Evolutionary conservation across 2,888 invertebrate species (phyloP), one percentile per base, ranked within the genome.

Genomic region (Dynastes hyllus): DNA sequence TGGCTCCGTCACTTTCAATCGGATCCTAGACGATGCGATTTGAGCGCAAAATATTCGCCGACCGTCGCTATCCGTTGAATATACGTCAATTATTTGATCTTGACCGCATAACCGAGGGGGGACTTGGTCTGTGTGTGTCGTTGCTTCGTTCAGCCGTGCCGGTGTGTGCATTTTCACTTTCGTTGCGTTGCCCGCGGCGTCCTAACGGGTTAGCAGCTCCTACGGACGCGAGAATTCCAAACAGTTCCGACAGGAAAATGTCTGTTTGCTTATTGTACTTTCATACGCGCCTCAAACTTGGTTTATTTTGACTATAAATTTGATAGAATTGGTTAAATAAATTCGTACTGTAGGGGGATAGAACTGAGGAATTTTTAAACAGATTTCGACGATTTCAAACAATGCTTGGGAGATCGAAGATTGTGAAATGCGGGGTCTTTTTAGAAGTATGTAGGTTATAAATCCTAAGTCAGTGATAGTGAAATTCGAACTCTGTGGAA

Each of bases 231-330:
- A 69, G 69, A 69, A 69, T 69, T 69, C 69, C 69, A 69, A 69
- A 51, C 51, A 69, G 76, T 77, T 77, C 67, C 66, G 67, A 55
- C 40, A 51, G 66, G 37, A 51, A 66, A 76, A 76, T 63, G 63
- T 45, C 22, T 40, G 63, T 22, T 76, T 76, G 55, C 55, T 55
- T 55, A 55, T 55, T 55, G 55, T 55, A 55, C 55, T 55, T 55
- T 55, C 55, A 55, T 55, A 55, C 55, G 22, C 4, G 55, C 6
- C 5, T 55, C 55, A 55, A 55, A 22, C 55, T 22, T 2, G 0
- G 55, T 55, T 55, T 55, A 55, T 55, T 55, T 55, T 55, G 22
- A 55, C 55, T 55, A 22, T 22, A 55, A 22, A 55, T 55, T 55
- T 55, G 55, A 55, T 22, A 16, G 55, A 22, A 55, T 22, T 22